phyloP scores from a whole-genome alignment of 2,888 invertebrate genomes.

The Phasia obesa region DNA sequence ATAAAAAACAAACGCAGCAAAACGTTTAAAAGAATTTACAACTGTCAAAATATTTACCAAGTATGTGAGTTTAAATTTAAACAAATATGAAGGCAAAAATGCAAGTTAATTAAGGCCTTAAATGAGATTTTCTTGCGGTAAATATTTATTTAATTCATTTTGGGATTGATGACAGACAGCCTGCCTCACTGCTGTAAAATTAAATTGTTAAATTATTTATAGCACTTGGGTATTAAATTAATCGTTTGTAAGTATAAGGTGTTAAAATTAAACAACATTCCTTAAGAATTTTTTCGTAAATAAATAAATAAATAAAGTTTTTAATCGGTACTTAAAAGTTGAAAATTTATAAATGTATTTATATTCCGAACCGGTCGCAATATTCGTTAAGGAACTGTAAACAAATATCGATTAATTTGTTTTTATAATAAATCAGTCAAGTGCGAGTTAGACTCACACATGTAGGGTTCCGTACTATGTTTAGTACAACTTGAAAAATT shows the following conservation, averaged over 20 bases:
- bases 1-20: conserved; percentile 7
- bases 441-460: too few relatives aligned
- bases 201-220: conserved; percentile 15
- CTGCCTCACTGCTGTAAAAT: neutral
- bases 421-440: too few relatives aligned
- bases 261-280: conserved; percentile 18
- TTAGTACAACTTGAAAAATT: too few relatives aligned
- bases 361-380: too few relatives aligned
- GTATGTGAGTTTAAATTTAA: conserved; percentile 24
- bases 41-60: conserved; percentile 58
- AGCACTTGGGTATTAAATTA: conserved; percentile 1
- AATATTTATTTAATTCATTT: conserved; percentile 10
- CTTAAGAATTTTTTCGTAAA: neutral
- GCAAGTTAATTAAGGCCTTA: conserved; percentile 45
- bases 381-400: too few relatives aligned
- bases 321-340: neutral
- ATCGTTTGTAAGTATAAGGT: neutral
- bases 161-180: neutral
- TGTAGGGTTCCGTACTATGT: too few relatives aligned
- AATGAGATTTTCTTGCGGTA: conserved; percentile 20
- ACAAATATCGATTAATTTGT: too few relatives aligned
- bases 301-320: neutral
- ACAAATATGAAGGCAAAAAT: conserved; percentile 33
- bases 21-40: conserved; percentile 35
- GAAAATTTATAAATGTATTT: too few relatives aligned